phyloP scores from a whole-genome alignment of 2,797 vertebrate species.

The Myotis findleyi region DNA sequence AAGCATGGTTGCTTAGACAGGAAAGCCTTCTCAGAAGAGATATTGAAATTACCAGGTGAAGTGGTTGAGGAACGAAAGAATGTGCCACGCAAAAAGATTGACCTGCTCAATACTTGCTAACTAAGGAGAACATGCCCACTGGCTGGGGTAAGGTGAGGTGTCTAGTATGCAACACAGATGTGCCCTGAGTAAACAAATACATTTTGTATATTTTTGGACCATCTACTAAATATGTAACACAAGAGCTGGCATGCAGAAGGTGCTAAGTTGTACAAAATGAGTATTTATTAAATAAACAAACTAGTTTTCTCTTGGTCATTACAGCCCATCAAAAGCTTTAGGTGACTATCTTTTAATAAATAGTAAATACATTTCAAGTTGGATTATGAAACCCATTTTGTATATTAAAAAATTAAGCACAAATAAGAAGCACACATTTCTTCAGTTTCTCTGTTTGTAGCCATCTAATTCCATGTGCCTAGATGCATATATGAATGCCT shows the following conservation, averaged over 20 bases:
- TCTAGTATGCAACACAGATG: too few relatives aligned
- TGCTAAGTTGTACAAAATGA: neutral
- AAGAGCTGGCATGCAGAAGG: neutral
- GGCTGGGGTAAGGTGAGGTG: neutral
- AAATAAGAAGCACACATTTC: neutral
- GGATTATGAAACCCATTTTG: neutral
- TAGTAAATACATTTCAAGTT: neutral
- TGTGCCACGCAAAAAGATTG: neutral
- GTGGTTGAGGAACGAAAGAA: neutral
- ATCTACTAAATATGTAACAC: neutral
- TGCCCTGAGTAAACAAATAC: neutral
- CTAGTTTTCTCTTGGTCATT: neutral
- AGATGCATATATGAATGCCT: neutral
- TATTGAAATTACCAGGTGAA: neutral
- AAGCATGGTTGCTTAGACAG: neutral
- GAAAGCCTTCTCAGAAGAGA: neutral
- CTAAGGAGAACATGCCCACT: neutral
- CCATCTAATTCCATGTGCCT: neutral
- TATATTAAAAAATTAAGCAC: neutral
- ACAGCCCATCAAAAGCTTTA: neutral
- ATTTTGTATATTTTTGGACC: too few relatives aligned
- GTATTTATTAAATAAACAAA: conserved; percentile 26
- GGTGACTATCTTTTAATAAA: neutral
- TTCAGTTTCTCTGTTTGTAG: neutral
- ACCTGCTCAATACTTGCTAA: neutral